Base-by-base conservation (phyloP, 2,888 invertebrate genomes). In the Parelbella ahira region DNA sequence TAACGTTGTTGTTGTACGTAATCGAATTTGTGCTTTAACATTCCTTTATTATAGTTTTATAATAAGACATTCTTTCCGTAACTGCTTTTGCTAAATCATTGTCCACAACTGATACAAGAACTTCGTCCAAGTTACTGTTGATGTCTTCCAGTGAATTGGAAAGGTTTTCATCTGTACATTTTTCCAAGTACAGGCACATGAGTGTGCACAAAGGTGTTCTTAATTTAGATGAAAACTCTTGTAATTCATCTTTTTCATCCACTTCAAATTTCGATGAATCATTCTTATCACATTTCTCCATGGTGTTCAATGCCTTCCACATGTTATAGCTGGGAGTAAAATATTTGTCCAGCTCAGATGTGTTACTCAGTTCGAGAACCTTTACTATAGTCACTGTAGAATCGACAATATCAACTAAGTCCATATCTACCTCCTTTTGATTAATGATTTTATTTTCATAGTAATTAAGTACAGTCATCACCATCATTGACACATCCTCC, bases 381-480 rank as follows among this genome's bases (percentile, higher is more conserved):
- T 54, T 64, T 0, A 75, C 53, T 37, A 84, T 71, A 5, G 75
- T 68, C 8, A 60, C 71, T 9, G 67, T 66, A 2, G 79, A 76
- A 15, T 82, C 80, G 6, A 84, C 55, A 24, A 86, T 64, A 44
- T 82, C 79, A 1, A 77, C 59, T 12, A 84, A 58, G 50, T 82
- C 83, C 1, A 66, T 55, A 45, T 84, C 84, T 37, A 83, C 71
- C 47, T 79, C 76, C 43, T 81, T 76, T 15, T 69, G 63, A 28
- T 54, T 48, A 3, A 72, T 62, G 43, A 83, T 64, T 53, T 80
- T 83, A 7, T 65, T 66, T 51, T 81, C 74, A 54, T 81, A 83
- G 53, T 81, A 79, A 27, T 57, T 54, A 3, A 87, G 48, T 28
- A 81, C 68, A 29, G 66, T 55, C 43, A 63, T 65, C 21, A 86